Evolutionary conservation across 1,140 invertebrate species (phyloP).

Genomic region (Himalopsyche phryganea): DNA sequence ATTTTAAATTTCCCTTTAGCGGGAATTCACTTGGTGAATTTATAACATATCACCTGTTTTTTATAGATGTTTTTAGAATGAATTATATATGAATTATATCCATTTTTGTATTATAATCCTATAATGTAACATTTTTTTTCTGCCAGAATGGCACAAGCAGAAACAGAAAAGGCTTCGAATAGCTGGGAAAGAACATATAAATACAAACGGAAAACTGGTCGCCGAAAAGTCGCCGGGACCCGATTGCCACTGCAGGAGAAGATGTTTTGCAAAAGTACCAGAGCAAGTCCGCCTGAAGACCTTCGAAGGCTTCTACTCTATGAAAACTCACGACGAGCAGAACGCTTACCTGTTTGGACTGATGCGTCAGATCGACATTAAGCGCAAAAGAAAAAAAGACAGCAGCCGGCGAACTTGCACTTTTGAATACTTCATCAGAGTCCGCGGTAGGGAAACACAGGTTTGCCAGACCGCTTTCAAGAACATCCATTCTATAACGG

Average conservation of each 20-base stretch:
- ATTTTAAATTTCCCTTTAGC: conserved; percentile 5
- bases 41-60: not conserved
- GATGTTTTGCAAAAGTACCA: conserved; percentile 53
- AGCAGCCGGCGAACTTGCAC: conserved; percentile 55
- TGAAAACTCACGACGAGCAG: conserved; percentile 58
- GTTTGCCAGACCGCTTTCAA: conserved; percentile 58
- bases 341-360: conserved; percentile 59
- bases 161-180: conserved; percentile 55
- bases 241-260: conserved; percentile 54
- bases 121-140: not conserved
- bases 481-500: conserved; percentile 57
- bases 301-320: conserved; percentile 56
- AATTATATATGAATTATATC: not conserved
- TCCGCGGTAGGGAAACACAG: conserved; percentile 54
- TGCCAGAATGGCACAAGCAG: conserved; percentile 58
- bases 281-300: conserved; percentile 50
- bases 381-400: conserved; percentile 52
- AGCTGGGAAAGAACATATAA: conserved; percentile 54
- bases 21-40: not conserved
- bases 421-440: conserved; percentile 56
- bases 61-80: not conserved
- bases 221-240: conserved; percentile 51
- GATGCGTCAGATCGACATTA: conserved; percentile 56
- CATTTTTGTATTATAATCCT: not conserved
- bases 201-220: conserved; percentile 55